A percentile compares a stretch with the other conserved stretches of the same genome.
These are phyloP conservation scores for Pachycephala philippinensis DNA, from an alignment of 2,113 vertebrate species.

Conservation along the genomic window DNA sequence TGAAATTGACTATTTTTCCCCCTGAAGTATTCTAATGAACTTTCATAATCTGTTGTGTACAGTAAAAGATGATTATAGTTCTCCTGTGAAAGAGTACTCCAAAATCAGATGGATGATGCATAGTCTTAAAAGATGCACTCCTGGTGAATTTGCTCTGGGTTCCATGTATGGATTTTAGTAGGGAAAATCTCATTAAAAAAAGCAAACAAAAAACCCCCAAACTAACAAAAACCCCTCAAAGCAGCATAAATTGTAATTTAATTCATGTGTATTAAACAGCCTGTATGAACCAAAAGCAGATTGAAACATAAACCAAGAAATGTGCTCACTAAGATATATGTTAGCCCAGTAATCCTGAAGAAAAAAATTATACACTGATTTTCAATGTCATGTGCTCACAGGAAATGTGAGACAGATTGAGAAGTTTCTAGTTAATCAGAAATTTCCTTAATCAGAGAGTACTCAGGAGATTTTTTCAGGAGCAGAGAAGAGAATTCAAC, in stretches of 20 bases:
- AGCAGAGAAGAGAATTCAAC: neutral
- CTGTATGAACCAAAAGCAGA: neutral
- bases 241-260: neutral
- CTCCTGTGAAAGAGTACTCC: neutral
- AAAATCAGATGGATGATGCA: neutral
- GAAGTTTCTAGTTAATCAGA: neutral
- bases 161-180: neutral
- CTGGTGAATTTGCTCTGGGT: neutral
- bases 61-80: neutral
- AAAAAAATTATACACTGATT: fast-evolving
- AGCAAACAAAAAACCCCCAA: fast-evolving
- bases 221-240: fast-evolving
- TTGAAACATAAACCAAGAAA: neutral
- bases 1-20: neutral
- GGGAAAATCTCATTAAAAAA: neutral
- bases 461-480: neutral
- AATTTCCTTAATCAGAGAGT: neutral
- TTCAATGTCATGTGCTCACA: too few species aligned
- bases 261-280: neutral
- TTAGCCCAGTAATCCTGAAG: neutral
- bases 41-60: neutral
- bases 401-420: neutral
- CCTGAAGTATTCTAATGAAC: neutral
- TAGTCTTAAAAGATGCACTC: neutral
- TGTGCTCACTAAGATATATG: neutral